Evolutionary conservation across 2,797 vertebrate species (phyloP).

Genomic region (Sebastolobus alascanus): DNA sequence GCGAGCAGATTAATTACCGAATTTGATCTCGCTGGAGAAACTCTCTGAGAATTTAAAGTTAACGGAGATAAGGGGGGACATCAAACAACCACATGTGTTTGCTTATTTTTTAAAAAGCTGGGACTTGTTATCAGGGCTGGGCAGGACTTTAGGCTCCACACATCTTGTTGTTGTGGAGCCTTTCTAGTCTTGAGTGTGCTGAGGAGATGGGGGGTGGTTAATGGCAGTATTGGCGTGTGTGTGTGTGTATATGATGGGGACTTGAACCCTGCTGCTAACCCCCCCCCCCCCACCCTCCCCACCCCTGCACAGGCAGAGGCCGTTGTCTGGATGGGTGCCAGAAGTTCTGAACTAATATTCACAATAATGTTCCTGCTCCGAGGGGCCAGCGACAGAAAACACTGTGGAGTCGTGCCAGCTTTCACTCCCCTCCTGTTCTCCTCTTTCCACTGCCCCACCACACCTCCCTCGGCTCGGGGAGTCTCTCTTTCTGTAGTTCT

Average conservation of each 20-base stretch:
- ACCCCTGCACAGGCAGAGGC: constrained; percentile 59
- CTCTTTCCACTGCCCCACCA: constrained; percentile 47
- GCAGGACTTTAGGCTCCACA: constrained; percentile 84
- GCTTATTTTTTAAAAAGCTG: constrained; percentile 81
- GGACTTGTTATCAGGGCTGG: constrained; percentile 87
- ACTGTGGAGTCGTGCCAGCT: constrained; percentile 77
- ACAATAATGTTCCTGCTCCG: constrained; percentile 75
- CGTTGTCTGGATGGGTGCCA: constrained; percentile 80
- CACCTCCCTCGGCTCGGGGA: constrained; percentile 57
- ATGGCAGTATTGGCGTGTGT: constrained; percentile 62
- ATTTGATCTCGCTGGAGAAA: constrained; percentile 81
- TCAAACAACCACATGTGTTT: constrained; percentile 85
- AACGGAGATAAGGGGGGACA: constrained; percentile 82
- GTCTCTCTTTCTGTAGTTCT: constrained; percentile 52
- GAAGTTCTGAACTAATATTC: constrained; percentile 81
- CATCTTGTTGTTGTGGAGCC: constrained; percentile 82
- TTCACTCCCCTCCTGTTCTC: constrained; percentile 60
- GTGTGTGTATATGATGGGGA: constrained; percentile 56
- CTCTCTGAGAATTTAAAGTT: constrained; percentile 82
- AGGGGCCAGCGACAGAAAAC: constrained; percentile 74
- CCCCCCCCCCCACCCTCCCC: constrained; percentile 10
- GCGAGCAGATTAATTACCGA: constrained; percentile 80
- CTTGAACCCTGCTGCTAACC: constrained; percentile 72
- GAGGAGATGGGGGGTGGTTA: constrained; percentile 62
- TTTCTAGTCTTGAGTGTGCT: constrained; percentile 75